These are phyloP conservation scores for Champsocephalus esox DNA, from an alignment of 2,797 vertebrate species.

Conservation along the genomic window DNA sequence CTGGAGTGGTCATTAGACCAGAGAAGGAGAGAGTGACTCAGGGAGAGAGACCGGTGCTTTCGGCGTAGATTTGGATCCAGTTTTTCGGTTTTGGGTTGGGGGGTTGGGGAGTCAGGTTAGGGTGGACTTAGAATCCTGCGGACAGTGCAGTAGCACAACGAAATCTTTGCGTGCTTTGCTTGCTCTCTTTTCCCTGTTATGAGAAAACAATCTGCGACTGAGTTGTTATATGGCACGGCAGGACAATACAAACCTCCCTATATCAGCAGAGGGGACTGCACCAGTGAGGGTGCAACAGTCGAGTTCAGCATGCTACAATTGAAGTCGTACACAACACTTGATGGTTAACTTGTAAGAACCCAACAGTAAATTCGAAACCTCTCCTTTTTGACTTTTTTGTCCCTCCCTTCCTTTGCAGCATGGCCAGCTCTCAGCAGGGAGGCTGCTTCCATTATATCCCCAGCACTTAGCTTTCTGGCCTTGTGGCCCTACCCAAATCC, in stretches of 20 bases:
- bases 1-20: conserved; percentile 87
- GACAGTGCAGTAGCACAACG: conserved; percentile 52
- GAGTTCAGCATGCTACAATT: conserved; percentile 6
- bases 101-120: conserved; percentile 44
- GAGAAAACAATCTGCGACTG: conserved; percentile 42
- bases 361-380: conserved; percentile 21
- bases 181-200: conserved; percentile 28
- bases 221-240: conserved; percentile 25
- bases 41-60: conserved; percentile 71
- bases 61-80: conserved; percentile 60
- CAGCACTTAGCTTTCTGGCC: conserved; percentile 79
- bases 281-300: not conserved
- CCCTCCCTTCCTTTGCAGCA: conserved; percentile 28
- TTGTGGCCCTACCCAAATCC: conserved; percentile 76
- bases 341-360: not conserved
- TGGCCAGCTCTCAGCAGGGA: conserved; percentile 69
- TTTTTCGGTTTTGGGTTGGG: conserved; percentile 59
- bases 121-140: conserved; percentile 51
- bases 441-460: conserved; percentile 70
- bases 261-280: conserved; percentile 14
- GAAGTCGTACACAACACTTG: not conserved
- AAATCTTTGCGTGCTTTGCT: conserved; percentile 24
- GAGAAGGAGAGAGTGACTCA: conserved; percentile 70
- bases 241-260: conserved; percentile 2
- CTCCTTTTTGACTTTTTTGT: conserved; percentile 34